Conservation (phyloP, 2,113 vertebrate genomes). For the Triplophysa siluroides region DNA sequence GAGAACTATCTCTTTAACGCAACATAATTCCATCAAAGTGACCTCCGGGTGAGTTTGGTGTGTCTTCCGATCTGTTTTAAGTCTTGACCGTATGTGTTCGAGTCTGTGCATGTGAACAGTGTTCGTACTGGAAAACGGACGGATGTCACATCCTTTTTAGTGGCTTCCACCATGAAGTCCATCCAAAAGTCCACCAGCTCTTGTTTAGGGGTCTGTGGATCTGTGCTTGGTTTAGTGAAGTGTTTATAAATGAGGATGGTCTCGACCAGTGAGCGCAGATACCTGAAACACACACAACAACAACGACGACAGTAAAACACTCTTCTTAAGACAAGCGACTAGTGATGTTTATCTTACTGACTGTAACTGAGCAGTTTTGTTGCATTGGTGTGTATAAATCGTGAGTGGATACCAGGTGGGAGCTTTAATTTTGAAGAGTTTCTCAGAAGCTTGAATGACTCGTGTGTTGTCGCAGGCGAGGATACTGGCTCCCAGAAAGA, state of each 20-base stretch:
- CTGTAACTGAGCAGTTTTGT: too few species aligned
- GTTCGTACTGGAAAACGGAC: constrained; percentile 93
- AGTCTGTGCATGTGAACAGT: neutral
- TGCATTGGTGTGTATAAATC: neutral
- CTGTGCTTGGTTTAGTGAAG: constrained; percentile 85
- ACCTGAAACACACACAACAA: constrained; percentile 75
- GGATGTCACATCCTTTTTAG: constrained; percentile 90
- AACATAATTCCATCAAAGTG: too few species aligned
- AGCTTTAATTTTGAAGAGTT: constrained; percentile 95
- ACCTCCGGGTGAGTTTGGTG: too few species aligned
- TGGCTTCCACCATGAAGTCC: constrained; percentile 96
- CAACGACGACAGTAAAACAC: neutral
- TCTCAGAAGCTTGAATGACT: constrained; percentile 96
- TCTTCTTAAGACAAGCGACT: too few species aligned
- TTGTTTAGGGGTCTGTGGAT: constrained; percentile 83
- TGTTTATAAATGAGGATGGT: constrained; percentile 95
- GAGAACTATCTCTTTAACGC: too few species aligned
- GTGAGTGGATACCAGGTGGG: constrained; percentile 85
- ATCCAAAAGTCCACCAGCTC: constrained; percentile 99
- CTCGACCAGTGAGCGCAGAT: constrained; percentile 91
- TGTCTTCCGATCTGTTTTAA: neutral
- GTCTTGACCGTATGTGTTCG: neutral
- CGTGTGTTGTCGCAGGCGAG: constrained; percentile 91
- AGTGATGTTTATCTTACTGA: neutral
- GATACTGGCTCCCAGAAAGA: constrained; percentile 94